phyloP scores from a whole-genome alignment of 2,797 vertebrate species.

The Lycodopsis pacificus region DNA sequence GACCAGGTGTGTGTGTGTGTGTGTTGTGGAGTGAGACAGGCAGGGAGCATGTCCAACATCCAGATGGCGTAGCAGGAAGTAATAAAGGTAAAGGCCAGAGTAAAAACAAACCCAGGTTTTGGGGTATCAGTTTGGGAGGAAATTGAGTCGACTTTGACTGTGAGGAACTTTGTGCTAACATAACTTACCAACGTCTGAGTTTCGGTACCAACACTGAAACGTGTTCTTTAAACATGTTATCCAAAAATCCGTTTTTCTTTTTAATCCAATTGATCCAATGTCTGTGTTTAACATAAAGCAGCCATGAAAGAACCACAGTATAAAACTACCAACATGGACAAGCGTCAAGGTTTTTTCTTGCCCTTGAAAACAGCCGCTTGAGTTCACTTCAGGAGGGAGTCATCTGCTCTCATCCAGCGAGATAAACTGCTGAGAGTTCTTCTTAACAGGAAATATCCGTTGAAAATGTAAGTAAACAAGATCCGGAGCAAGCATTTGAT shows the following conservation, averaged over 20 bases:
- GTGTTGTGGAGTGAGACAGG: conserved; percentile 10
- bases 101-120: conserved; percentile 27
- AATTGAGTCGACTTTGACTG: conserved; percentile 12
- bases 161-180: neutral
- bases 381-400: neutral
- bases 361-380: neutral
- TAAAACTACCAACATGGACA: neutral
- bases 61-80: conserved; percentile 61
- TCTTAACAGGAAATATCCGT: neutral
- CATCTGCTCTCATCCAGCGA: neutral
- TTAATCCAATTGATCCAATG: neutral
- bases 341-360: neutral
- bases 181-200: neutral
- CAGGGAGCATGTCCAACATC: conserved; percentile 42
- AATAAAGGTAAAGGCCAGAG: conserved; percentile 42
- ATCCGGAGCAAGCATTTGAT: neutral
- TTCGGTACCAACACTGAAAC: neutral
- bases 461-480: neutral
- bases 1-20: conserved; percentile 13
- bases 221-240: neutral
- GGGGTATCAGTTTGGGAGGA: conserved; percentile 20
- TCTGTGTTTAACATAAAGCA: neutral
- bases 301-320: neutral
- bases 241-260: neutral
- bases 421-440: neutral